Base-by-base conservation (phyloP, 2,888 invertebrate genomes). In the Drosophila infuscata region DNA sequence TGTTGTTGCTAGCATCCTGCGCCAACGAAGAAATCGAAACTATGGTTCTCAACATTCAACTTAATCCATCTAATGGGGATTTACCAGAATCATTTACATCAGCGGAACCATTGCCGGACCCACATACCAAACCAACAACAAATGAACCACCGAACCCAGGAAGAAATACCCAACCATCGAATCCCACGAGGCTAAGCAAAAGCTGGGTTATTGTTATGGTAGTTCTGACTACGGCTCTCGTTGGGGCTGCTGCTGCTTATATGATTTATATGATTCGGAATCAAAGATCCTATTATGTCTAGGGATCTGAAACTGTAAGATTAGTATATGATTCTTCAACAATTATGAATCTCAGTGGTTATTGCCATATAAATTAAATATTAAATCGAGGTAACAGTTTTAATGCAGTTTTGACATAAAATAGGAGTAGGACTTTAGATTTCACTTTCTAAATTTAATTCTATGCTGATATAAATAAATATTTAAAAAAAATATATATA, bases 221-320 rank as follows among this genome's bases (percentile, higher is more conserved):
- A 17, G 12, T 46, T 30, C 0, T 58, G 20, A 1, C 11, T 17
- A 9, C 49, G 11, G 41, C 20, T n/a, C 0, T 72, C 0, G 6
- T 32, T 25, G n/a, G 46, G 17, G 9, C 1, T 29, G 9, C 35
- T 20, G 46, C 20, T 25, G 20, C 11, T 5, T 64, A 38, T 41
- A 41, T 74, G 2, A 41, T 61, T 35, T 51, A 46, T 5, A 73
- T 32, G 20, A 0, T 35, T 15, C 61, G 17, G 20, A 61, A 58
- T 43, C 33, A 43, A 3, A 48, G 36, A 9, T 32, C 32, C 2
- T 76, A 76, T 20, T 3, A 57, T 43, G 36, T 76, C 3, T 51
- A 52, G 12, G 11, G 2, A n/a, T 29, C 12, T 35, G 8, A 6
- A 20, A 41, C 11, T 41, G 41, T 4, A 4, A 9, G 5, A 5